phyloP scores from a whole-genome alignment of 2,888 invertebrate species.

The Ditula angustiorana region DNA sequence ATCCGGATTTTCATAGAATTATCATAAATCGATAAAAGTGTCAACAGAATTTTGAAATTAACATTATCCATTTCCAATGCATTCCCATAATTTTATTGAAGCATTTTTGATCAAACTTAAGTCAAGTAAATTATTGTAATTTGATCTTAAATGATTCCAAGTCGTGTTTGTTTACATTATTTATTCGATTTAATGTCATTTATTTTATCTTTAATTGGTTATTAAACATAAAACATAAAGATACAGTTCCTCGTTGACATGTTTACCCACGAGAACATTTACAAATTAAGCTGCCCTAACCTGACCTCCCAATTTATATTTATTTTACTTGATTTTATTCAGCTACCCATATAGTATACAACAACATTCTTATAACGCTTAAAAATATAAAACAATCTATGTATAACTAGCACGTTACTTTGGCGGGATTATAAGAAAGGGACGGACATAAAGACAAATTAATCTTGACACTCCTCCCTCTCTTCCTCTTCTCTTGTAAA shows the following conservation, averaged over 20 bases:
- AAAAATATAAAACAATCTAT: no score
- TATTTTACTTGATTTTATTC: no score
- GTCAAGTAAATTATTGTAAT: slow-evolving; percentile 1
- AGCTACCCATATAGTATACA: no score
- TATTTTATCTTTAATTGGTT: slow-evolving; percentile 4
- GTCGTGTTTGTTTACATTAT: slow-evolving; percentile 4
- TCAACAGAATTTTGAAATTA: background rate
- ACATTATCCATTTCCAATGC: background rate
- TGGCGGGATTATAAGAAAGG: no score
- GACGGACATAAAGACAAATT: no score
- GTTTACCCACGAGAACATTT: background rate
- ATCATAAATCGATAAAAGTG: slow-evolving; percentile 17
- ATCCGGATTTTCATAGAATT: slow-evolving; percentile 4
- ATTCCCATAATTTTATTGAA: slow-evolving; percentile 5
- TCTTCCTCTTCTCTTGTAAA: no score
- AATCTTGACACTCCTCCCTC: no score
- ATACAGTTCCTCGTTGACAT: no score
- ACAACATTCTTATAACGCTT: no score
- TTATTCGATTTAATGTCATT: background rate
- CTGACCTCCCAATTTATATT: no score
- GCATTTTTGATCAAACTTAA: background rate
- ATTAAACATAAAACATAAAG: background rate
- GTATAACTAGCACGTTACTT: no score
- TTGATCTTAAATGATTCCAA: background rate
- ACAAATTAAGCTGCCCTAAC: no score